Conservation (phyloP, 2,888 invertebrate genomes). For the Polyommatus iphigenia region DNA sequence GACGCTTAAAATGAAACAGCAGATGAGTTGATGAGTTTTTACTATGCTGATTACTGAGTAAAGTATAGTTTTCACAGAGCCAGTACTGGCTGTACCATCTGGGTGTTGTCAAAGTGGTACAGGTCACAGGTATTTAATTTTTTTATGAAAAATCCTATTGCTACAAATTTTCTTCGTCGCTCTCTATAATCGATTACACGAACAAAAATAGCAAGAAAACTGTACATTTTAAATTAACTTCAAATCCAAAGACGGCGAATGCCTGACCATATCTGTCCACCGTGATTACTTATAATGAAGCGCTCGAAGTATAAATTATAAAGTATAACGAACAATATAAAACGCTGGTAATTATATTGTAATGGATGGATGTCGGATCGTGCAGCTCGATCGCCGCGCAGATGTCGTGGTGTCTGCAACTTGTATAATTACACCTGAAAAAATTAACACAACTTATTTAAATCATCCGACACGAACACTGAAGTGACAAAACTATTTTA, state of each 20-base stretch:
- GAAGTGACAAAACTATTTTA: neutral
- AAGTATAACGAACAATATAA: neutral
- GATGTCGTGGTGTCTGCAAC: neutral
- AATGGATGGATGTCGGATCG: constrained; percentile 13
- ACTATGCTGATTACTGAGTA: too few relatives aligned
- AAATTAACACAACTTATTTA: neutral
- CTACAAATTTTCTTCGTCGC: neutral
- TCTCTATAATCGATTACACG: neutral
- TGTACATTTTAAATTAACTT: neutral
- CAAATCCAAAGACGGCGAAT: neutral
- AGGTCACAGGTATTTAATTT: too few relatives aligned
- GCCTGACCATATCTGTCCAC: constrained; percentile 20
- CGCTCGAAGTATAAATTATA: constrained; percentile 9
- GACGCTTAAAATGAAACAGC: too few relatives aligned
- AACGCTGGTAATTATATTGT: constrained; percentile 6
- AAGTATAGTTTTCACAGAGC: too few relatives aligned
- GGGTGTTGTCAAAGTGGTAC: too few relatives aligned
- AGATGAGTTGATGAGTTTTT: too few relatives aligned
- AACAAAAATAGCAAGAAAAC: neutral
- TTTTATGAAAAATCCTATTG: neutral
- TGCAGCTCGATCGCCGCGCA: neutral
- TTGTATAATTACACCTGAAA: neutral
- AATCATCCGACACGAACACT: neutral
- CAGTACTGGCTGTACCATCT: too few relatives aligned
- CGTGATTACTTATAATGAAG: neutral